Percentiles rank a stretch among this genome's conserved stretches.
Evolutionary conservation across 2,888 invertebrate genomes (phyloP).

Genomic region (Cetonia aurata): DNA sequence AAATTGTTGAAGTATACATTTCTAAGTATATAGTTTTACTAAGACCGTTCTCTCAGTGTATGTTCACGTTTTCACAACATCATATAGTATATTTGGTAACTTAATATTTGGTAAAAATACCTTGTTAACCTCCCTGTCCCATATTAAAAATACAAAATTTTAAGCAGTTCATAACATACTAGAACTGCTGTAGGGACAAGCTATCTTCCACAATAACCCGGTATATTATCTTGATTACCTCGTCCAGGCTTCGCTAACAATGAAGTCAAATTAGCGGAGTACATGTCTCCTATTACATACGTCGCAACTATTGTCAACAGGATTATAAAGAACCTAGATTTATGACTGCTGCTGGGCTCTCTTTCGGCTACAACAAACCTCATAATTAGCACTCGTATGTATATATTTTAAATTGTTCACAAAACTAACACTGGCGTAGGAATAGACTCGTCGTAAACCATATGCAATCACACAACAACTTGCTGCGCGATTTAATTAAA

Average conservation of each 20-base stretch:
- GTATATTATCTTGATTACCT: conserved; percentile 57
- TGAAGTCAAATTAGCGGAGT: conserved; percentile 83
- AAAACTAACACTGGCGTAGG: conserved; percentile 76
- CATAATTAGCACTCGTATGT: background rate
- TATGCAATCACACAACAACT: conserved; percentile 73
- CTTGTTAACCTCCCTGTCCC: too few species aligned
- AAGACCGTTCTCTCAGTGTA: too few species aligned
- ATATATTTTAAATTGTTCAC: background rate
- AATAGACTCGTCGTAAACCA: conserved; percentile 82
- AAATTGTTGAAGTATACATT: too few species aligned
- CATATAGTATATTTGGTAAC: too few species aligned
- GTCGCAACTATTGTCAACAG: conserved; percentile 81
- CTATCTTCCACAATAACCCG: background rate
- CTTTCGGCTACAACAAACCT: conserved; percentile 67
- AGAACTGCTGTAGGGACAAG: too few species aligned
- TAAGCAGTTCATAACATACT: too few species aligned
- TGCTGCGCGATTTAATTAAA: conserved; percentile 59
- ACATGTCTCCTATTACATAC: conserved; percentile 83
- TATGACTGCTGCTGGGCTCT: conserved; percentile 74
- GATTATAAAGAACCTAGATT: conserved; percentile 77
- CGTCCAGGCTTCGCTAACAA: conserved; percentile 79
- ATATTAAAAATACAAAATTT: too few species aligned
- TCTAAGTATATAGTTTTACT: too few species aligned
- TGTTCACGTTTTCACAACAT: too few species aligned
- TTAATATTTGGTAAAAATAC: too few species aligned